A percentile compares a stretch with the other conserved stretches of the same genome.
These are phyloP conservation scores for Ochotona princeps DNA, from an alignment of 2,113 vertebrate genomes.

Conservation along the genomic window DNA sequence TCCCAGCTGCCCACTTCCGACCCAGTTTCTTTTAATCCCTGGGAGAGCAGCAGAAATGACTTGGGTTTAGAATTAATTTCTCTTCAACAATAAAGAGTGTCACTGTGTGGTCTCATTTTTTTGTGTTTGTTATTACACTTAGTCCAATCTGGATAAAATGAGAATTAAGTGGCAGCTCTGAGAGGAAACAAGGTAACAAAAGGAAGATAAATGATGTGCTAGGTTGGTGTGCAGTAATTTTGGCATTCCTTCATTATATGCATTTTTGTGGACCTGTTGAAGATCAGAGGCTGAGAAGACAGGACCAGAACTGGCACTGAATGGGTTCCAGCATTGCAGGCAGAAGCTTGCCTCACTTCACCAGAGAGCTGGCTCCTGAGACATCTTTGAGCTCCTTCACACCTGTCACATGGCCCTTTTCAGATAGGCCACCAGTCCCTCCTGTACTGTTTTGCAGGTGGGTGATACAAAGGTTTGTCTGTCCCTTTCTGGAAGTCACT, in stretches of 20 bases:
- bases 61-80: background rate
- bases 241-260: too few species aligned
- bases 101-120: background rate
- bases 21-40: too few species aligned
- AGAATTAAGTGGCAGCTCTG: background rate
- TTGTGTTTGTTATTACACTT: background rate
- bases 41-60: background rate
- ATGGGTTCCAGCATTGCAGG: too few species aligned
- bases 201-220: background rate
- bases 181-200: background rate
- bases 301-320: too few species aligned
- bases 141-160: conserved; percentile 18
- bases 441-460: background rate
- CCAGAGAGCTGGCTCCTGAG: too few species aligned
- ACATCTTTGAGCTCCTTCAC: too few species aligned
- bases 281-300: too few species aligned
- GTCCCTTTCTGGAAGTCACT: background rate
- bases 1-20: too few species aligned
- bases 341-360: too few species aligned
- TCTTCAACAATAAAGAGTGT: conserved; percentile 1
- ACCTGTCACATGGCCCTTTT: background rate
- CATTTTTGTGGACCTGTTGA: too few species aligned
- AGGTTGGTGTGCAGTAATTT: too few species aligned
- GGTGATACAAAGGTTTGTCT: background rate
- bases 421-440: background rate